These are phyloP conservation scores for Cherax quadricarinatus DNA, from an alignment of 1,140 invertebrate genomes.

Conservation along the genomic window DNA sequence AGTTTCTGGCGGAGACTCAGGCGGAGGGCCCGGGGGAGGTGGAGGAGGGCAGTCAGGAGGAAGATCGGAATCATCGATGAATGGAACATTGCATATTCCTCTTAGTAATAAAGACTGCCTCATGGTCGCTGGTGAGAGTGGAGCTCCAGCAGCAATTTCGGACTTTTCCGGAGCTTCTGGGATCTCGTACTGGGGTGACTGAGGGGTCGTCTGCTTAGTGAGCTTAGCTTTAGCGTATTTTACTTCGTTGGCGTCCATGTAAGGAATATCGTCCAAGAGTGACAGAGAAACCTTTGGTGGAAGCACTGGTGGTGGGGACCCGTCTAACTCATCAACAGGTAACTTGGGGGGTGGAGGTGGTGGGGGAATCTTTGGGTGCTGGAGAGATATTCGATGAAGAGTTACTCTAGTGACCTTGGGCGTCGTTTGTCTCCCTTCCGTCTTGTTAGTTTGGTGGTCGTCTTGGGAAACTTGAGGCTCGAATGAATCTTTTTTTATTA, in stretches of 20 bases:
- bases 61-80: conserved; percentile 37
- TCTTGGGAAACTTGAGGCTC: not conserved
- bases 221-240: conserved; percentile 24
- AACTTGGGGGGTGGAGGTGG: conserved; percentile 17
- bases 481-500: not conserved
- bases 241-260: conserved; percentile 57
- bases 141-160: not conserved
- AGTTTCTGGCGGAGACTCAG: conserved; percentile 51
- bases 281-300: conserved; percentile 26
- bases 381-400: not conserved
- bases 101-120: conserved; percentile 14
- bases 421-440: not conserved
- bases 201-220: not conserved
- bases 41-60: conserved; percentile 59
- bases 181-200: not conserved
- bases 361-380: conserved; percentile 12
- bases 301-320: not conserved
- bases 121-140: not conserved
- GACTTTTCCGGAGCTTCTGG: not conserved
- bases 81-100: conserved; percentile 13
- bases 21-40: conserved; percentile 47
- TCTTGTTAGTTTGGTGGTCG: not conserved
- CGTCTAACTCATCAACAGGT: not conserved
- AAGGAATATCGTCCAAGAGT: conserved; percentile 55
- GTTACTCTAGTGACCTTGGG: not conserved